phyloP scores from a whole-genome alignment of 1,140 invertebrate species.

The Riptortus pedestris region DNA sequence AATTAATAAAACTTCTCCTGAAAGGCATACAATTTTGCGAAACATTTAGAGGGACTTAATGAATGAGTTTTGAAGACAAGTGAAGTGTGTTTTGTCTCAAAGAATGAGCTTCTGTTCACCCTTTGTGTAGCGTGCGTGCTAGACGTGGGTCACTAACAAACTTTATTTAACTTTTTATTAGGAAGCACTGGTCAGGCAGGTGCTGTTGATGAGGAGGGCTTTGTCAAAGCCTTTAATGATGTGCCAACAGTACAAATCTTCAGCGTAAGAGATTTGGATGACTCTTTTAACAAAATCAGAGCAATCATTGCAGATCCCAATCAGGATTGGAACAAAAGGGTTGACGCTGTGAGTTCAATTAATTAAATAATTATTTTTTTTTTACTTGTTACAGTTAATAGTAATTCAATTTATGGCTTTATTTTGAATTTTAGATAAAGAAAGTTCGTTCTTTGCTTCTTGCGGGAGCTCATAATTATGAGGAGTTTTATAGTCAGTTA shows the following conservation, averaged over 20 bases:
- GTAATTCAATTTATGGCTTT: neutral
- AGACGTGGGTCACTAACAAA: too few relatives aligned
- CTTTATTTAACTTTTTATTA: too few relatives aligned
- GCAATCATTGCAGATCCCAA: constrained; percentile 65
- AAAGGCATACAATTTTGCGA: too few relatives aligned
- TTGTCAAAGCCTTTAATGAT: constrained; percentile 74
- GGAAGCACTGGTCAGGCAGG: constrained; percentile 65
- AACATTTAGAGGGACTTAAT: too few relatives aligned
- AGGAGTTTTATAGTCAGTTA: constrained; percentile 71
- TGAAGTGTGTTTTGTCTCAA: too few relatives aligned
- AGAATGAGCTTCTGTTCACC: too few relatives aligned
- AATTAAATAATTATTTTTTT: neutral
- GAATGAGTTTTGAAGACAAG: too few relatives aligned
- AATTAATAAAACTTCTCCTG: too few relatives aligned
- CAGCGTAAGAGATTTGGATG: constrained; percentile 71
- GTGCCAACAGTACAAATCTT: constrained; percentile 70
- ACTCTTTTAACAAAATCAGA: constrained; percentile 64
- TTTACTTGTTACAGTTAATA: neutral
- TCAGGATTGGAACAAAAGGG: constrained; percentile 86
- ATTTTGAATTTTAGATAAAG: constrained; percentile 53
- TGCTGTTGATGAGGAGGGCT: constrained; percentile 78
- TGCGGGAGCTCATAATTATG: constrained; percentile 65
- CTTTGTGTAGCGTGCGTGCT: too few relatives aligned
- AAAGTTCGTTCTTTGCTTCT: constrained; percentile 71
- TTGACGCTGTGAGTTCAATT: constrained; percentile 59